Base-by-base conservation (phyloP, 1,140 invertebrate genomes). In the Elymnias hypermnestra region DNA sequence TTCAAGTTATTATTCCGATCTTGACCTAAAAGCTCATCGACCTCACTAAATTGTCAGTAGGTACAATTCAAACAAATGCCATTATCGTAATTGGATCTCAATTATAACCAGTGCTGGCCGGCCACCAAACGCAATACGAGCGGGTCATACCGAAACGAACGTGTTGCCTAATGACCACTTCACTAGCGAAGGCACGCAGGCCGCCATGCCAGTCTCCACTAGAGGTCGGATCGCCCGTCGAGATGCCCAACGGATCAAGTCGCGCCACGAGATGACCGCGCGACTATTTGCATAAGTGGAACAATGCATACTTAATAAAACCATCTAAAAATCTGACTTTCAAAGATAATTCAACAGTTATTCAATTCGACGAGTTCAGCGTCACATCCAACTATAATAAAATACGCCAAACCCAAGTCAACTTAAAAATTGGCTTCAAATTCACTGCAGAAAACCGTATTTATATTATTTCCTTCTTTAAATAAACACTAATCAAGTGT, bases 201-300 rank as follows among this genome's bases (percentile, higher is more conserved):
- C 74, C 78, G 62, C 75, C 78, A 61, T 81, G 72, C 82, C 83
- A 76, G 55, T 78, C 73, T 55, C 66, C 70, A 61, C 70, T 78
- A 47, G 74, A 82, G 17, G 63, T 57, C 22, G 84, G 74, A 52
- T 84, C 83, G 39, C 82, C 74, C 23, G 72, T 74, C 3, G 74
- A 90, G 83, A 95, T 94, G 87, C 92, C 92, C 77, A 99, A 89
- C 56, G 97, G 97, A 89, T 99, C 97, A 86, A 98, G 88, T 79
- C 95, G 93, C 68, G 97, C 95, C 71, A 96, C 94, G 84, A 97
- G 92, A 89, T 99, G 97, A 85, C 97, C 97, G 81, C 96, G 93
- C 62, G 95, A 93, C 95, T 98, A 89, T 2, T 26, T 14, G 9
- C 15, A 23, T 35, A 33, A 38, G 13, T 35, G 14, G 13, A 35